Conservation (phyloP, 2,797 vertebrate species). For the Chaetodon trifasciatus region DNA sequence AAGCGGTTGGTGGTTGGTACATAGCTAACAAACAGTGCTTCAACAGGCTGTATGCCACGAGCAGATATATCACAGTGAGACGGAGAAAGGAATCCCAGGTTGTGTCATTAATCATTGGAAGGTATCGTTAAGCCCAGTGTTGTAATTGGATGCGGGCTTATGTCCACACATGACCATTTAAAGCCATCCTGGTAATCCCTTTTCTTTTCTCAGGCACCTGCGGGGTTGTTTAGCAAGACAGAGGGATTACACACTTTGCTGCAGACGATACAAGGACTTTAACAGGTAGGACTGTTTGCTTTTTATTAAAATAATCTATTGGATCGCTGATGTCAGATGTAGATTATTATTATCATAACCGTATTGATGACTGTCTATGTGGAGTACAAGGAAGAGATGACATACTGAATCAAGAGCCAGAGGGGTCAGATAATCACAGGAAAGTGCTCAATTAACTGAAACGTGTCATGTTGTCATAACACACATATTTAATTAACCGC, state of each 20-base stretch:
- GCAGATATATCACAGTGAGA: neutral
- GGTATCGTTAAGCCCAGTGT: slow-evolving; percentile 74
- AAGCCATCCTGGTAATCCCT: slow-evolving; percentile 86
- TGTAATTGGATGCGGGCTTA: slow-evolving; percentile 87
- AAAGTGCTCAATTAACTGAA: neutral
- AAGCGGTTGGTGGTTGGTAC: neutral
- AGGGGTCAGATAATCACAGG: neutral
- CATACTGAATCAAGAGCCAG: neutral
- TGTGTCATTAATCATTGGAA: slow-evolving; percentile 28
- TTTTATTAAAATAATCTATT: neutral
- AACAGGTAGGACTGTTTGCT: slow-evolving; percentile 53
- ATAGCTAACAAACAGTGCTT: neutral
- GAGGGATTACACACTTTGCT: slow-evolving; percentile 55
- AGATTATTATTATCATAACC: neutral
- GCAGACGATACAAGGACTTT: slow-evolving; percentile 45
- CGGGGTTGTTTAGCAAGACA: slow-evolving; percentile 56
- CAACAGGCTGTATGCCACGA: neutral
- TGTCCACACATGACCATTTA: slow-evolving; percentile 85
- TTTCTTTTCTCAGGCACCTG: slow-evolving; percentile 77
- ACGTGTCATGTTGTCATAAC: no score
- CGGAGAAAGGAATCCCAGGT: slow-evolving; percentile 9
- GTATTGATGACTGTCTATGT: neutral
- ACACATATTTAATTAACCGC: neutral
- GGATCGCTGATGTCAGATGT: neutral
- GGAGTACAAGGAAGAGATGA: neutral